Base-by-base conservation (phyloP, 92 coral and sea anemone genomes). In the Siderastrea radians region DNA sequence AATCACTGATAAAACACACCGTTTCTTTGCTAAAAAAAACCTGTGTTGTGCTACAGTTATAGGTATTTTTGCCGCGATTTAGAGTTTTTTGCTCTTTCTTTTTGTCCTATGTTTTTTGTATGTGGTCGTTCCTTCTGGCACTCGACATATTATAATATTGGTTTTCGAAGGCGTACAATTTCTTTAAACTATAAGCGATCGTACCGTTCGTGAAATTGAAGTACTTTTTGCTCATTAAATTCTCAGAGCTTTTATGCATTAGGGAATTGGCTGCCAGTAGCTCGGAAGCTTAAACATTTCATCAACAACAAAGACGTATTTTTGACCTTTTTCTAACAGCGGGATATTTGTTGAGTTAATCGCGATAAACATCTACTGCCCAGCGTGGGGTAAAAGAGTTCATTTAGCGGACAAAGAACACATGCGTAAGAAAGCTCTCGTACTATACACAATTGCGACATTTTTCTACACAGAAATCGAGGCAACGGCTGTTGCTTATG, bases 371-470 rank as follows among this genome's bases (percentile, higher is more conserved):
- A 85, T 75, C 82, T 65, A 55, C 50, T 76, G 6, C 89, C 19
- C 89, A 85, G 89, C 89, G 47, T 85, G 89, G 13, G 89, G 89
- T 85, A 68, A 85, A 78, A 85, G 68, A 85, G 84, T 76, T 85
- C 89, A 85, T 85, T 85, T 85, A 85, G 19, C 74, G 69, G 61
- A 85, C 89, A 85, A 85, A 53, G 76, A 52, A 62, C 84, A 77
- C 89, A 78, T 85, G 89, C 83, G 80, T 73, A 26, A 53, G 62
- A 53, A 50, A 61, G 61, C 13, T 10, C 15, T 16, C 47, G n/a
- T 16, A 17, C 68, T 57, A 10, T 67, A 48, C 74, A 50, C 43
- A 74, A 49, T 66, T 60, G 79, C 77, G 52, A 64, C 87, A 84
- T 84, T 84, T 84, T 83, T 83, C 71, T 19, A 84, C 80, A 84